phyloP scores from a whole-genome alignment of 2,888 invertebrate genomes.

The Campopleginae sp. region DNA sequence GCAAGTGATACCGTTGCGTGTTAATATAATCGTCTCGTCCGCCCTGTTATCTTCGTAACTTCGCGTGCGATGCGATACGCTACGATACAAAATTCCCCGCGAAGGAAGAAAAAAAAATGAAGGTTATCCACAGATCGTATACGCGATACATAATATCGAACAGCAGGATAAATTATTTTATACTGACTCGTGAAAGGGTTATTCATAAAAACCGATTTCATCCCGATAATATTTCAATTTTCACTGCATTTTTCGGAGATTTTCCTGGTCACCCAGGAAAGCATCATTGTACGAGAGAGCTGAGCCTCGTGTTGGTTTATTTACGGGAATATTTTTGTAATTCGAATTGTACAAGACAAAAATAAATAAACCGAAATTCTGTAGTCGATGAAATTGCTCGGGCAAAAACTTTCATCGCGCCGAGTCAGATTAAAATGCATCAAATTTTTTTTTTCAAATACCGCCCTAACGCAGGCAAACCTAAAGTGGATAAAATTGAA shows the following conservation, averaged over 20 bases:
- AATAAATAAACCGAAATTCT: not conserved
- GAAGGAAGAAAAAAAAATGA: slow-evolving; percentile 39
- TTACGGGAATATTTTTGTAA: not conserved
- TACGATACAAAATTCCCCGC: slow-evolving; percentile 39
- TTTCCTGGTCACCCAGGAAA: not conserved
- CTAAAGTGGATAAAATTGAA: not conserved
- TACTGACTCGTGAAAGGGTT: slow-evolving; percentile 29
- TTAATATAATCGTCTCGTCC: slow-evolving; percentile 43
- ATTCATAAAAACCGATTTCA: slow-evolving; percentile 18
- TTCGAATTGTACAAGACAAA: not conserved
- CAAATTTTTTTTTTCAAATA: not conserved
- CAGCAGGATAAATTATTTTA: slow-evolving; percentile 30
- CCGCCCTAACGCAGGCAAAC: not conserved
- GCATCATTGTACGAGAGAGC: not conserved
- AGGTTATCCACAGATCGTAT: slow-evolving; percentile 31
- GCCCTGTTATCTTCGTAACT: slow-evolving; percentile 48
- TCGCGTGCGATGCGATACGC: slow-evolving; percentile 57
- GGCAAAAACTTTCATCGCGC: not conserved
- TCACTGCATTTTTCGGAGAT: not conserved
- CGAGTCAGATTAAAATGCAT: not conserved
- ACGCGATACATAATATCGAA: slow-evolving; percentile 39
- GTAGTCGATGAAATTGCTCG: not conserved
- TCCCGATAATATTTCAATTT: slow-evolving; percentile 22
- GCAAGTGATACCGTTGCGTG: slow-evolving; percentile 61
- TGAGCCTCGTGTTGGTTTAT: not conserved